Evolutionary conservation across 2,888 invertebrate genomes (phyloP).

Genomic region (Ochlodes sylvanus): DNA sequence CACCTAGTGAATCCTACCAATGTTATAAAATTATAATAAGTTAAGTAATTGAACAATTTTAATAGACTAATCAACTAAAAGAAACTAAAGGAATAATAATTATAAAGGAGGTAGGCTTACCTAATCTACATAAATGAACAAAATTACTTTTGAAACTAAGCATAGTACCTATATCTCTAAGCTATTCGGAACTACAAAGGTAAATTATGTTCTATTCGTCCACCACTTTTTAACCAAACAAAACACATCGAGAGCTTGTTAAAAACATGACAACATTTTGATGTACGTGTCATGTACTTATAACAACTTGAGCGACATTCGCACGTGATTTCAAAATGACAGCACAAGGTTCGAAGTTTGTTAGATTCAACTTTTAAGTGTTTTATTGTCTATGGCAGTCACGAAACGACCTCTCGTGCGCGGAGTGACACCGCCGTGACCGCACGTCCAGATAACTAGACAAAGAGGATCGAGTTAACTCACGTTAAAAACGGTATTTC

Average conservation of each 20-base stretch:
- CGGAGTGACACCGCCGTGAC: conserved; percentile 52
- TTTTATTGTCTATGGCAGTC: conserved; percentile 38
- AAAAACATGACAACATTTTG: conserved; percentile 8
- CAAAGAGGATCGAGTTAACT: conserved; percentile 15
- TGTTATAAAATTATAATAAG: too few relatives aligned
- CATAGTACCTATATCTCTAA: too few relatives aligned
- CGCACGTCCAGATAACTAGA: conserved; percentile 38
- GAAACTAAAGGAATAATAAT: too few relatives aligned
- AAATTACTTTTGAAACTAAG: too few relatives aligned
- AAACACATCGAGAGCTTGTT: background rate
- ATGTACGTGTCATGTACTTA: conserved; percentile 5
- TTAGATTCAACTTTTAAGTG: conserved; percentile 40
- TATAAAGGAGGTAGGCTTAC: too few relatives aligned
- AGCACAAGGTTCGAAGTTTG: conserved; percentile 44
- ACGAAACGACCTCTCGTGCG: conserved; percentile 49
- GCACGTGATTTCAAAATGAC: conserved; percentile 27
- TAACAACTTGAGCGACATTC: conserved; percentile 18
- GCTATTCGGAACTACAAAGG: too few relatives aligned
- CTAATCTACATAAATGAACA: too few relatives aligned
- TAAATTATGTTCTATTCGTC: too few relatives aligned
- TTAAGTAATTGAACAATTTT: too few relatives aligned
- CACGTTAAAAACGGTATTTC: conserved; percentile 2
- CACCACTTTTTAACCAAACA: background rate
- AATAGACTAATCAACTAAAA: too few relatives aligned
- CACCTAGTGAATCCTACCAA: too few relatives aligned